A percentile compares a stretch with the other conserved stretches of the same genome.
Evolutionary conservation across 2,113 vertebrate species (phyloP).

Genomic region (Canis aureus): DNA sequence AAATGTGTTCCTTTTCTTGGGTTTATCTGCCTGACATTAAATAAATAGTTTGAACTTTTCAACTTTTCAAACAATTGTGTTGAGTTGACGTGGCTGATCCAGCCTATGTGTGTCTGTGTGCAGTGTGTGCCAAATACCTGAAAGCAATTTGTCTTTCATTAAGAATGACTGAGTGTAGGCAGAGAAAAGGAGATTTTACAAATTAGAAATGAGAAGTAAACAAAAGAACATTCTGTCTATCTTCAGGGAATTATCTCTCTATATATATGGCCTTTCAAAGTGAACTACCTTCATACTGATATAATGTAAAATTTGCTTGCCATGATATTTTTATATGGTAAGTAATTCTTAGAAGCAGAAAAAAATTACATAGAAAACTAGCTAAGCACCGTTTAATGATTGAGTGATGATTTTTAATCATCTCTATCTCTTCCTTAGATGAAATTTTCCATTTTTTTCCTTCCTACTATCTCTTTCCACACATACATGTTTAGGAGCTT

Average conservation of each 20-base stretch:
- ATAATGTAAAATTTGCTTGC: not conserved
- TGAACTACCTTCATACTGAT: not conserved
- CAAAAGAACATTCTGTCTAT: slow-evolving; percentile 19
- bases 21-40: slow-evolving; percentile 78
- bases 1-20: slow-evolving; percentile 62
- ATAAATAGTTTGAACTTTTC: slow-evolving; percentile 83
- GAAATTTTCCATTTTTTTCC: not conserved
- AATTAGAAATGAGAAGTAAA: slow-evolving; percentile 26
- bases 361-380: slow-evolving; percentile 24
- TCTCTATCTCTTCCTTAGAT: slow-evolving; percentile 17
- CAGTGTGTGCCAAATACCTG: not conserved
- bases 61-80: slow-evolving; percentile 73
- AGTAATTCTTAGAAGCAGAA: slow-evolving; percentile 65
- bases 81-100: slow-evolving; percentile 53
- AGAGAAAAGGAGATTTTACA: not conserved
- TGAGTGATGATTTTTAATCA: slow-evolving; percentile 9
- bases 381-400: not conserved
- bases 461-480: slow-evolving; percentile 31
- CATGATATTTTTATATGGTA: slow-evolving; percentile 25
- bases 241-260: not conserved
- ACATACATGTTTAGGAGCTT: not conserved
- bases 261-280: not conserved
- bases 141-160: not conserved
- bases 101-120: not conserved
- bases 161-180: not conserved